Percentiles rank a stretch among this genome's conserved stretches.
phyloP scores from a whole-genome alignment of 2,888 invertebrate species.

The Machimus atricapillus region DNA sequence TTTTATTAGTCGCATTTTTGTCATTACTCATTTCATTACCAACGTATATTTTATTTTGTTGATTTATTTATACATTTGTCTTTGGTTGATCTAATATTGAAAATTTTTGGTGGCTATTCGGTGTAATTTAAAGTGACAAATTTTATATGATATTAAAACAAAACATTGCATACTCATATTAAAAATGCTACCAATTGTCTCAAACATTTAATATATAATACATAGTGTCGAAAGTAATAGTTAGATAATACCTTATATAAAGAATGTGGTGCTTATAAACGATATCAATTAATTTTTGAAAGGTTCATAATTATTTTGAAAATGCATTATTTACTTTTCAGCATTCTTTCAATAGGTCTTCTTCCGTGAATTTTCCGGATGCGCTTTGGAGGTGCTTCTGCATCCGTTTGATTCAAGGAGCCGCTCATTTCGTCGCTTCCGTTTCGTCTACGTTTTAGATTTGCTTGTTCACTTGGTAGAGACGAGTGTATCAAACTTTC shows the following conservation, averaged over 20 bases:
- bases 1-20: no score
- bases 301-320: background rate
- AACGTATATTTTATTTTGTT: no score
- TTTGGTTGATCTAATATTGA: no score
- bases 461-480: background rate
- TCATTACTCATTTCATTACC: no score
- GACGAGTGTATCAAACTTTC: background rate
- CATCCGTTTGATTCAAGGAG: conserved; percentile 33
- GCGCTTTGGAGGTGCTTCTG: conserved; percentile 53
- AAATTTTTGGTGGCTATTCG: no score
- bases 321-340: conserved; percentile 33
- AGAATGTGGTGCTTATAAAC: background rate
- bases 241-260: no score
- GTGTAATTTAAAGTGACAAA: no score
- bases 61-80: no score
- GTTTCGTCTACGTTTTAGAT: conserved; percentile 9
- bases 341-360: conserved; percentile 59
- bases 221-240: no score
- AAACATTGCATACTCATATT: no score
- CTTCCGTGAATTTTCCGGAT: conserved; percentile 57
- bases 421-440: background rate
- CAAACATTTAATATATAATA: background rate
- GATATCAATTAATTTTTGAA: background rate
- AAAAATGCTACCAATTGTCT: no score
- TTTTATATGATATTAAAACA: no score